Conservation (phyloP, 2,113 vertebrate genomes). For the Rhabdomys dilectus region DNA sequence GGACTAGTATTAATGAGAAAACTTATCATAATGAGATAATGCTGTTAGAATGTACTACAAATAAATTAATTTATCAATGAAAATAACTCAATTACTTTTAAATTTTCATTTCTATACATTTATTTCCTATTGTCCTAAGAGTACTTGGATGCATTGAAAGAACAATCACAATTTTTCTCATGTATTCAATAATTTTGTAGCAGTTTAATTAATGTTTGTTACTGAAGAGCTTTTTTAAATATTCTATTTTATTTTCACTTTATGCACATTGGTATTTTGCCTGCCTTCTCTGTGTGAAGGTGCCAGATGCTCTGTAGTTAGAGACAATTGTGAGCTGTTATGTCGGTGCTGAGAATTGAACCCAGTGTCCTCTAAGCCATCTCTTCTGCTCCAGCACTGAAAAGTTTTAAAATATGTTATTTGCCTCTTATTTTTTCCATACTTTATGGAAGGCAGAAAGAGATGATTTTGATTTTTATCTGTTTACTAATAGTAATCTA, state of each 20-base stretch:
- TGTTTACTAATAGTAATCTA: background rate
- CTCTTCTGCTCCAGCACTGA: background rate
- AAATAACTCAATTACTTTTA: background rate
- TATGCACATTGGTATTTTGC: background rate
- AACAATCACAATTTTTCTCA: constrained; percentile 27
- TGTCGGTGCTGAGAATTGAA: background rate
- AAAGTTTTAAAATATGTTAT: constrained; percentile 14
- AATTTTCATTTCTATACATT: background rate
- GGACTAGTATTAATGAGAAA: constrained; percentile 29
- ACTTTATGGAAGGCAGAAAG: background rate
- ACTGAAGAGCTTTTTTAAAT: background rate
- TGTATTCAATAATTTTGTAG: background rate
- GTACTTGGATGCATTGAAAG: background rate
- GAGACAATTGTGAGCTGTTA: background rate
- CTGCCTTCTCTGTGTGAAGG: background rate
- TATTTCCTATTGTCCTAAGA: constrained; percentile 4
- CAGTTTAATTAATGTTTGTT: constrained; percentile 48
- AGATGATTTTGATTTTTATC: background rate
- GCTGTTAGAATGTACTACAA: background rate
- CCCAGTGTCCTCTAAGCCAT: background rate
- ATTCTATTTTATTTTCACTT: background rate
- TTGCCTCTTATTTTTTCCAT: constrained; percentile 34
- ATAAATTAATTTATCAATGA: constrained; percentile 40
- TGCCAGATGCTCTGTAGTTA: background rate
- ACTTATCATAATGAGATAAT: constrained; percentile 33